Conservation (phyloP, 2,113 vertebrate genomes). For the Python bivittatus region DNA sequence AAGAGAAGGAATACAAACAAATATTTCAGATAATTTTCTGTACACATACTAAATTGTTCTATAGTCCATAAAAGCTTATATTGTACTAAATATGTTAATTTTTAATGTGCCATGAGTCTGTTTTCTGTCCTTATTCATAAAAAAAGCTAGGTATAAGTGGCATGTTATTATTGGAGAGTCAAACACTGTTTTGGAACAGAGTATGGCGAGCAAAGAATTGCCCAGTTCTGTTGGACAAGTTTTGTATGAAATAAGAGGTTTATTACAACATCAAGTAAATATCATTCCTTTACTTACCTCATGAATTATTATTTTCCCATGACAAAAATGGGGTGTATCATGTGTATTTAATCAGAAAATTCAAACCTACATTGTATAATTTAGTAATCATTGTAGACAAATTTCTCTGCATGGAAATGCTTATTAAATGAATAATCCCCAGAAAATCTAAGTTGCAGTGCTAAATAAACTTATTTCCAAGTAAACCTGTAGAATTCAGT, state of each 20-base stretch:
- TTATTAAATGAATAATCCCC: slow-evolving; percentile 44
- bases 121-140: neutral
- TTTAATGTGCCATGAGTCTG: neutral
- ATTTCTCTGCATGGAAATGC: slow-evolving; percentile 16
- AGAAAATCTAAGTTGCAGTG: neutral
- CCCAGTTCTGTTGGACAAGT: slow-evolving; percentile 16
- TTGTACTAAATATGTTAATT: neutral
- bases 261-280: slow-evolving; percentile 57
- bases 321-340: slow-evolving; percentile 59
- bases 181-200: neutral
- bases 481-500: neutral
- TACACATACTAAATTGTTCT: neutral
- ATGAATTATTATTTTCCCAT: slow-evolving; percentile 57
- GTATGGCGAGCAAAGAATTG: neutral
- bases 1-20: neutral
- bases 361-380: slow-evolving; percentile 45
- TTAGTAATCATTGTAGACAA: slow-evolving; percentile 5
- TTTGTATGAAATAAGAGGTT: slow-evolving; percentile 41
- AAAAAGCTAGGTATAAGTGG: neutral
- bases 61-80: neutral
- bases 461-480: neutral
- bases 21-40: neutral
- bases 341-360: slow-evolving; percentile 52
- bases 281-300: slow-evolving; percentile 56
- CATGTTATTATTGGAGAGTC: neutral